A percentile compares a stretch with the other conserved stretches of the same genome.
Conservation (phyloP, 2,797 vertebrate genomes). For the Erethizon dorsatum region DNA sequence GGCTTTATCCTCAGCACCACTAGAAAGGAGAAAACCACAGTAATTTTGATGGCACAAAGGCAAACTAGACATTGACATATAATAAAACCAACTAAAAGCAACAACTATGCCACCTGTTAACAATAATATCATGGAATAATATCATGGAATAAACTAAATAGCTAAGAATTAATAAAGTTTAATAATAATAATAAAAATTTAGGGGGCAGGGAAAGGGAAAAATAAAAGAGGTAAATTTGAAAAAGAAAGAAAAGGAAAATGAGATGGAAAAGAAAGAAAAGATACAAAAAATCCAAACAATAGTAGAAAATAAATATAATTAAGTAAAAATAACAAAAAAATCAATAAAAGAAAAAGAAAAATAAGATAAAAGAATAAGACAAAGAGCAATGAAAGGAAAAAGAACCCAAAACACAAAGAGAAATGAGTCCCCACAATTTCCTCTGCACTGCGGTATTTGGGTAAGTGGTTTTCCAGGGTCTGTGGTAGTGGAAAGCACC, state of each 20-base stretch:
- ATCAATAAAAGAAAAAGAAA: background rate
- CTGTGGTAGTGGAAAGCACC: background rate
- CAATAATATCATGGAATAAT: background rate
- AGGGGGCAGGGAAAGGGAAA: too few relatives aligned
- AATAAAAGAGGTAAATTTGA: too few relatives aligned
- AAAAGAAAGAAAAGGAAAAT: too few relatives aligned
- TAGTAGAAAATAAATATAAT: background rate
- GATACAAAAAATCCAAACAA: background rate
- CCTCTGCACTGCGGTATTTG: background rate
- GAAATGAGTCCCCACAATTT: background rate
- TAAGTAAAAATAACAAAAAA: background rate
- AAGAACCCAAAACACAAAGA: background rate
- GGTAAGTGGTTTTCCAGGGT: background rate
- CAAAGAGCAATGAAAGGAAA: background rate
- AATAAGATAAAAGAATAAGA: background rate
- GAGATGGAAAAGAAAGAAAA: too few relatives aligned
- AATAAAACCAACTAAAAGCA: background rate
- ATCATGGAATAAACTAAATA: background rate
- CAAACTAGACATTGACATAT: background rate
- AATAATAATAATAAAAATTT: background rate
- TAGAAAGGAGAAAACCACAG: background rate
- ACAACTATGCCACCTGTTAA: background rate
- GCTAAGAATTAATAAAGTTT: background rate
- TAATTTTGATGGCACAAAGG: background rate
- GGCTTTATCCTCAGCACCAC: background rate